These are phyloP conservation scores for Tursiops truncatus DNA, from an alignment of 2,113 vertebrate species.

Conservation along the genomic window DNA sequence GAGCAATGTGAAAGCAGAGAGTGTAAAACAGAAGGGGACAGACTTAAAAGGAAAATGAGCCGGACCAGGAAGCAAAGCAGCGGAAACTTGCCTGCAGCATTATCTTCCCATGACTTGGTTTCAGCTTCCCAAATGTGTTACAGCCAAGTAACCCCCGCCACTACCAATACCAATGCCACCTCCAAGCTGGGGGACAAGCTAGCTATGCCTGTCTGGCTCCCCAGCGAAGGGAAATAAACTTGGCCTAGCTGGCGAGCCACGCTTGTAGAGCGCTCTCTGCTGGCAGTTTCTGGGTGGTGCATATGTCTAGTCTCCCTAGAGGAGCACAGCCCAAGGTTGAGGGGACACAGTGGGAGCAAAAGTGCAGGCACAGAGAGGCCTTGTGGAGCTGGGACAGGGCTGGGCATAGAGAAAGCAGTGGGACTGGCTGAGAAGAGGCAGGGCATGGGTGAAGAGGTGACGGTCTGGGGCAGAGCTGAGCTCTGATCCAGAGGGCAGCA, in stretches of 20 bases:
- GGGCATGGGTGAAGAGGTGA: background rate
- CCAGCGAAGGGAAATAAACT: background rate
- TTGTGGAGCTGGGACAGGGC: background rate
- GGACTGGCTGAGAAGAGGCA: background rate
- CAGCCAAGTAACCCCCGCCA: background rate
- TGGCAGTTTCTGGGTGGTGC: background rate
- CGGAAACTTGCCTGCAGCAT: background rate
- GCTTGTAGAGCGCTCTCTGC: slow-evolving; percentile 24
- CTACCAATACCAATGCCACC: background rate
- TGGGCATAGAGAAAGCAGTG: background rate
- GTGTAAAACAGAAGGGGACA: background rate
- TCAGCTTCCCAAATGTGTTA: background rate
- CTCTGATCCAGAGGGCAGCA: background rate
- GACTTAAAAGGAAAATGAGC: background rate
- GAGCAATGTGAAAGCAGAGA: background rate
- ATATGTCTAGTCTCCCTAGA: background rate
- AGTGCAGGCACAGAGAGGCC: background rate
- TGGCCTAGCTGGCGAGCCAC: background rate
- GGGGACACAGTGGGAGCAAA: background rate
- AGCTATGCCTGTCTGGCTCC: background rate
- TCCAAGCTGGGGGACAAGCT: background rate
- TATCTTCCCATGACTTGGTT: background rate
- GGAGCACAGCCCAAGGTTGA: background rate
- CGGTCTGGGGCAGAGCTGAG: background rate
- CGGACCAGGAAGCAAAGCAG: background rate